Evolutionary conservation across 2,888 invertebrate genomes (phyloP), one percentile per base, ranked within the genome.

Genomic region (Himalopsyche tibetana): DNA sequence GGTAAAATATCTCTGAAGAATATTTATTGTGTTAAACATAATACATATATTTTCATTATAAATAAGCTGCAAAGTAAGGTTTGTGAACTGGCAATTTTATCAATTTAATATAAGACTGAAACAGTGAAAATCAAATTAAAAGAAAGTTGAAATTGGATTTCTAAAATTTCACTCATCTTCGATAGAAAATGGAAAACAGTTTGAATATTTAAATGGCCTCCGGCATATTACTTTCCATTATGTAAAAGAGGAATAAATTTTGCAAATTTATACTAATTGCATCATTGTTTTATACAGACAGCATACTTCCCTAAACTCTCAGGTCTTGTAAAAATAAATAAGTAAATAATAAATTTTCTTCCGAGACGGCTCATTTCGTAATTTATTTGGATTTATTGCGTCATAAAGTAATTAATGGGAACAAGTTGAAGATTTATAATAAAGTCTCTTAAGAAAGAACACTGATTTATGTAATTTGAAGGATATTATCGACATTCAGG

Each of bases 171-270:
- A 63, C 63, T 63, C 63, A 63, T 63, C 63, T 63, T 63, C 63
- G 63, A 63, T 63, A 63, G 63, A 63, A 63, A 63, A 63, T 63
- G 63, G 63, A 63, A 63, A 63, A 63, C 63, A 63, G 63, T 63
- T 63, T 63, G 63, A 63, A 63, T 63, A 63, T 63, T 63, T 63
- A 63, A 56, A 63, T 63, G 28, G 63, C 63, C 63, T 28, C 63
- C 8, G 63, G 63, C 63, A 28, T 63, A 63, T 63, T 63, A 63
- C 63, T 63, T 63, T 63, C 63, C 63, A 63, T 63, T 63, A 63
- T 63, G 63, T 63, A 63, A 63, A 63, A 63, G 19, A 63, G 63
- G 63, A 63, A 63, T 63, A 63, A 63, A 63, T 63, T 63, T 63
- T 28, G 63, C 19, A 63, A 63, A 63, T 63, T 63, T 19, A 63